Evolutionary conservation across 2,113 vertebrate genomes (phyloP).

Genomic region (Apaloderma vittatum): DNA sequence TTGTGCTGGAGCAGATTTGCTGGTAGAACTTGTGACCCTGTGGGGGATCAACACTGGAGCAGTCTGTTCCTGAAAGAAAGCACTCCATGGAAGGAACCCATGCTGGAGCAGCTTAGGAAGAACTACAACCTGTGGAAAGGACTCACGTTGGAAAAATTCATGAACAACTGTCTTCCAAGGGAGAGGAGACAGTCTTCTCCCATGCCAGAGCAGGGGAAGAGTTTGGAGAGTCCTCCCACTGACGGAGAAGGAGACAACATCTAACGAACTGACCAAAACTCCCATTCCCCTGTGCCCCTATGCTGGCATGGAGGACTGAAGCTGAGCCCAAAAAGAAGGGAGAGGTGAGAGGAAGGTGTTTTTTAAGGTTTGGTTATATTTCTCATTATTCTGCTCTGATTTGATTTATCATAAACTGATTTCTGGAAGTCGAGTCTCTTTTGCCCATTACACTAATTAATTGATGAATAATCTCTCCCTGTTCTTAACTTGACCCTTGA

Average conservation of each 20-base stretch:
- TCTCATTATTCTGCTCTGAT: not conserved
- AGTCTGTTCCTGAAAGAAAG: not conserved
- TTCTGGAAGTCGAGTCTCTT: not conserved
- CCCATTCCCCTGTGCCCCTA: not conserved
- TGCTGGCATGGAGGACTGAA: rapidly evolving
- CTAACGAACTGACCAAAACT: not conserved
- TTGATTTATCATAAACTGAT: not conserved
- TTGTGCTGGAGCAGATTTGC: not conserved
- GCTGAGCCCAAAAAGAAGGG: not conserved
- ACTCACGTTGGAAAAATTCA: not conserved
- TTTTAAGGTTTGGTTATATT: not conserved
- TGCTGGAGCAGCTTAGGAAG: not conserved
- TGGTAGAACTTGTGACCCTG: not conserved
- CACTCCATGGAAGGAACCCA: rapidly evolving
- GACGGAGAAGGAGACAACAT: not conserved
- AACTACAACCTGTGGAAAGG: not conserved
- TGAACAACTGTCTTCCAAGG: too few relatives aligned
- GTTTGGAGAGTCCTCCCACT: not conserved
- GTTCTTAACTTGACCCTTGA: not conserved
- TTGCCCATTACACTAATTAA: not conserved
- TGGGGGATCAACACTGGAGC: not conserved
- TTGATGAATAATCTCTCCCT: not conserved
- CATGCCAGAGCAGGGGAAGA: not conserved
- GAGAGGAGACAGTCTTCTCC: too few relatives aligned
- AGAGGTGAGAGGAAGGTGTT: not conserved